A percentile compares a stretch with the other conserved stretches of the same genome.
phyloP scores from a whole-genome alignment of 2,888 invertebrate genomes.

The Atrina japonica region DNA sequence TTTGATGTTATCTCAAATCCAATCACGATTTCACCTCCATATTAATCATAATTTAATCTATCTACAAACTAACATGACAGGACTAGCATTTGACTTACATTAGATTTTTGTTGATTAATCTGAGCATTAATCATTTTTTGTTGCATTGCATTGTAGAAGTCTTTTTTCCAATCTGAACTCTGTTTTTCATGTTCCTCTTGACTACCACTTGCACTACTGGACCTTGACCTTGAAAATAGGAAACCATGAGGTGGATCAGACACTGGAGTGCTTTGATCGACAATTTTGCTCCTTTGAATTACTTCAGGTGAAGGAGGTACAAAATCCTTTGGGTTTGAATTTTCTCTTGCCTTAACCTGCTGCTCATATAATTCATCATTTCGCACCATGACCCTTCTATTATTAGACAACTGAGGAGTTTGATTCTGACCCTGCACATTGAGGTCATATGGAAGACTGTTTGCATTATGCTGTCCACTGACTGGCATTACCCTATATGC shows the following conservation, averaged over 20 bases:
- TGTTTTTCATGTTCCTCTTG: slow-evolving; percentile 29
- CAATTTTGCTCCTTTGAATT: slow-evolving; percentile 59
- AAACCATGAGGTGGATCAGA: slow-evolving; percentile 48
- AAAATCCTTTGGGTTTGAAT: slow-evolving; percentile 5
- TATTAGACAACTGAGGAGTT: slow-evolving; percentile 38
- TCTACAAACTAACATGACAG: too few species aligned
- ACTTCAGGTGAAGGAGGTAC: slow-evolving; percentile 61
- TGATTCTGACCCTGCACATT: slow-evolving; percentile 27
- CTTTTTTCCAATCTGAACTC: slow-evolving; percentile 47
- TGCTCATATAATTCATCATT: slow-evolving; percentile 56
- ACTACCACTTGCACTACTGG: slow-evolving; percentile 44
- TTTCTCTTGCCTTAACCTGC: slow-evolving; percentile 23
- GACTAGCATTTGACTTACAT: too few species aligned
- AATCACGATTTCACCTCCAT: too few species aligned
- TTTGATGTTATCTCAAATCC: too few species aligned
- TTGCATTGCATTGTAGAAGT: slow-evolving; percentile 43
- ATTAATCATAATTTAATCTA: too few species aligned
- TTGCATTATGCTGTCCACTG: slow-evolving; percentile 39
- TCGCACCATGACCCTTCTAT: slow-evolving; percentile 35
- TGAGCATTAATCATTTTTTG: slow-evolving; percentile 18
- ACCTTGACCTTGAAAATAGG: slow-evolving; percentile 53
- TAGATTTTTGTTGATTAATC: slow-evolving; percentile 6
- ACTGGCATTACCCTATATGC: slow-evolving; percentile 27
- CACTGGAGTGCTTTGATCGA: slow-evolving; percentile 70
- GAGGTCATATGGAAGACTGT: slow-evolving; percentile 53